These are phyloP conservation scores for Enteromius argenteus DNA, from an alignment of 2,797 vertebrate genomes.

Conservation along the genomic window DNA sequence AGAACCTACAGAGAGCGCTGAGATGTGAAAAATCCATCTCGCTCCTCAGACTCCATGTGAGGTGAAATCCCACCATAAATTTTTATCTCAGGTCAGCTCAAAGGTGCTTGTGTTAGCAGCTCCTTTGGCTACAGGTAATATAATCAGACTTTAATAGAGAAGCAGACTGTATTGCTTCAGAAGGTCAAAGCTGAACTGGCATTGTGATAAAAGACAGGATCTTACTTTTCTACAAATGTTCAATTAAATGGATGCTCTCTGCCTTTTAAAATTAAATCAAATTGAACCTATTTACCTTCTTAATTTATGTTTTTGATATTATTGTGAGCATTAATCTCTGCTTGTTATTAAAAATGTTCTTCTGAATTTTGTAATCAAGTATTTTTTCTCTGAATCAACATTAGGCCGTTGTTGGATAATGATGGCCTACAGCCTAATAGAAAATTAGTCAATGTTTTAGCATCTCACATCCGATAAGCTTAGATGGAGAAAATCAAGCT, in stretches of 20 bases:
- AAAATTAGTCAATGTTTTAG: not conserved
- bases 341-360: not conserved
- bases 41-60: constrained; percentile 16
- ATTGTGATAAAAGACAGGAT: constrained; percentile 85
- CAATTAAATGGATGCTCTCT: constrained; percentile 72
- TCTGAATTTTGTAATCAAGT: not conserved
- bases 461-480: not conserved
- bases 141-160: constrained; percentile 70
- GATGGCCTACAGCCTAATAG: not conserved
- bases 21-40: constrained; percentile 49
- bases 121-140: constrained; percentile 71
- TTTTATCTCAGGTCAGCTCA: constrained; percentile 40
- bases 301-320: not conserved
- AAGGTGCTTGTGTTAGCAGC: constrained; percentile 61
- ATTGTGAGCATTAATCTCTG: not conserved
- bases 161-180: constrained; percentile 75
- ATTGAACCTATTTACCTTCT: not conserved
- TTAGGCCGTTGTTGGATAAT: not conserved
- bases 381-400: not conserved
- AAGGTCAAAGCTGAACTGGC: constrained; percentile 84
- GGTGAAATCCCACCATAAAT: constrained; percentile 32
- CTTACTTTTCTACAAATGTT: constrained; percentile 83
- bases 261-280: not conserved
- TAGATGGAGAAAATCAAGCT: not conserved
- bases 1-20: constrained; percentile 32